Conservation (phyloP, 2,888 invertebrate genomes). For the Hermaeophaga mercurialis region DNA sequence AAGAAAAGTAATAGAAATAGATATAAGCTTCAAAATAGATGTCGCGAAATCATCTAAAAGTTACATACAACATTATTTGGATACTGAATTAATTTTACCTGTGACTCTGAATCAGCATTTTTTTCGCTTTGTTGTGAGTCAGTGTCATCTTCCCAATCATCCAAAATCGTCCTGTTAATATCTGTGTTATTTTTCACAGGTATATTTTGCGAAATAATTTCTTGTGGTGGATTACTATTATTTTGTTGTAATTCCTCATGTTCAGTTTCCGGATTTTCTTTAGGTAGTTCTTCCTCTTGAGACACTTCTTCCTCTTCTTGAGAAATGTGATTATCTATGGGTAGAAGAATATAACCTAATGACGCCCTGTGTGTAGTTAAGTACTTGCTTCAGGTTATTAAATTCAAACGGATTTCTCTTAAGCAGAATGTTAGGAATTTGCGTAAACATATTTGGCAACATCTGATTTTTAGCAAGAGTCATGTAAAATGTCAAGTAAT, state of each 20-base stretch:
- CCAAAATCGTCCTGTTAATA: constrained; percentile 49
- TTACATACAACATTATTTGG: too few relatives aligned
- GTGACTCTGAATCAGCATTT: constrained; percentile 34
- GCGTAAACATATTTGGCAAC: too few relatives aligned
- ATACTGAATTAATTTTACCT: constrained; percentile 1
- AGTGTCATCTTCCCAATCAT: constrained; percentile 58
- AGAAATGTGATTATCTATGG: background rate
- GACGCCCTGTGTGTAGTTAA: too few relatives aligned
- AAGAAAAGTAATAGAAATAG: too few relatives aligned
- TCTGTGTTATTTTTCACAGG: background rate
- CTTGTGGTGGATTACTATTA: background rate
- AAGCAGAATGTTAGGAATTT: too few relatives aligned
- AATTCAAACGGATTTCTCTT: too few relatives aligned
- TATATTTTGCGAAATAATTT: background rate
- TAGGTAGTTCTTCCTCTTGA: background rate
- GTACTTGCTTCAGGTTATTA: too few relatives aligned
- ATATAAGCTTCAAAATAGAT: too few relatives aligned
- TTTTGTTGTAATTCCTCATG: background rate
- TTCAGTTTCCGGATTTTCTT: background rate
- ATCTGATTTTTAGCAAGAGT: too few relatives aligned
- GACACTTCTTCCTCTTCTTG: background rate
- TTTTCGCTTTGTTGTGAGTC: constrained; percentile 56
- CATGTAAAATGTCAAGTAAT: too few relatives aligned
- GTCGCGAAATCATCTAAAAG: too few relatives aligned
- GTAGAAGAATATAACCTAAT: too few relatives aligned